Conservation (phyloP, 2,888 invertebrate species). For the Ligdia adustata region DNA sequence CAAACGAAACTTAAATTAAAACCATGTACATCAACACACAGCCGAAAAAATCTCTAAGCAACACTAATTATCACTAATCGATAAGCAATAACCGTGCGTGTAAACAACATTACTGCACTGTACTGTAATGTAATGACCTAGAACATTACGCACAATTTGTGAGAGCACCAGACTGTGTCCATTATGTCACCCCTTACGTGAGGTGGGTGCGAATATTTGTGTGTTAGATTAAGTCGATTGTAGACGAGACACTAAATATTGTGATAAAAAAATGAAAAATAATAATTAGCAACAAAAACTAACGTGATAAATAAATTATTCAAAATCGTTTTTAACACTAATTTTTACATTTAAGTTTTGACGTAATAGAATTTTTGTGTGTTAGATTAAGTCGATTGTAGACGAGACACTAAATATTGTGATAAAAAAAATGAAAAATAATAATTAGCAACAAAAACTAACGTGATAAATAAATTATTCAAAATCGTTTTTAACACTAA, state of each 20-base stretch:
- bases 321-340: too few relatives aligned
- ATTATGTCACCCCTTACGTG: conserved; percentile 46
- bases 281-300: too few relatives aligned
- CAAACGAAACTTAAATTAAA: too few relatives aligned
- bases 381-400: not conserved
- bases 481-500: too few relatives aligned
- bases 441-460: too few relatives aligned
- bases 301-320: too few relatives aligned
- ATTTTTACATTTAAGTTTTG: too few relatives aligned
- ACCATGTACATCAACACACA: too few relatives aligned
- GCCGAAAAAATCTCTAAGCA: too few relatives aligned
- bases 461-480: too few relatives aligned
- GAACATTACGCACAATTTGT: conserved; percentile 33
- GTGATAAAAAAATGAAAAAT: too few relatives aligned
- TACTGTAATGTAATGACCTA: conserved; percentile 41
- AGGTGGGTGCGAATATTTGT: conserved; percentile 4
- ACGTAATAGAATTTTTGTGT: not conserved
- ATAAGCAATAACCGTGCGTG: conserved; percentile 10
- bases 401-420: conserved; percentile 1
- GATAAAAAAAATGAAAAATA: too few relatives aligned
- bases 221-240: not conserved
- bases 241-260: conserved; percentile 2
- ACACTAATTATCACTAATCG: conserved; percentile 1
- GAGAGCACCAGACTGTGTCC: conserved; percentile 30
- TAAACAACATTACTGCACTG: conserved; percentile 21